These are phyloP conservation scores for Poecilia wingei DNA, from an alignment of 2,797 vertebrate species.

Conservation along the genomic window DNA sequence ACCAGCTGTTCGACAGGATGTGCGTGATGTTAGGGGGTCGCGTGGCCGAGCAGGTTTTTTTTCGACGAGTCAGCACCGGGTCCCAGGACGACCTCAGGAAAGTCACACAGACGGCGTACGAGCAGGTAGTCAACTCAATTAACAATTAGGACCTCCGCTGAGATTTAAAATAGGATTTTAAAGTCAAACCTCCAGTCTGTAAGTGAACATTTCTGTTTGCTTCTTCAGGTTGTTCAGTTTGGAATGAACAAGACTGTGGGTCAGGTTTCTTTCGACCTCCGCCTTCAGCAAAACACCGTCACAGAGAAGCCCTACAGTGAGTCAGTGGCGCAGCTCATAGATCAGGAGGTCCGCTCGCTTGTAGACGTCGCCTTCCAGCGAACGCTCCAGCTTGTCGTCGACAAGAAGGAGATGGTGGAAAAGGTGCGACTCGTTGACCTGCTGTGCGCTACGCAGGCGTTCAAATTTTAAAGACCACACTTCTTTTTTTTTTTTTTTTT, in stretches of 20 bases:
- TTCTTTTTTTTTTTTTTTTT: conserved; percentile 56
- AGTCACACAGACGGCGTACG: conserved; percentile 95
- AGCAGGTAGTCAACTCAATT: conserved; percentile 68
- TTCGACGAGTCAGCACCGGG: conserved; percentile 89
- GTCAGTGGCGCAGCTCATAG: conserved; percentile 90
- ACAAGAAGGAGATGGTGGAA: conserved; percentile 91
- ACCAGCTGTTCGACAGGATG: conserved; percentile 96
- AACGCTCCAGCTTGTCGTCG: conserved; percentile 85
- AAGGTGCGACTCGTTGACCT: conserved; percentile 80
- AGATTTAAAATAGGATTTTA: neutral
- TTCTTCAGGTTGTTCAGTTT: conserved; percentile 91
- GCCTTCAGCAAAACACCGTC: conserved; percentile 86
- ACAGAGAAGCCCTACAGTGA: conserved; percentile 94
- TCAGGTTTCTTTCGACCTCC: conserved; percentile 94
- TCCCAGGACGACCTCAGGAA: conserved; percentile 94
- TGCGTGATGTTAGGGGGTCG: conserved; percentile 96
- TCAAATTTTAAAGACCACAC: neutral
- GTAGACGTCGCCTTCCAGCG: conserved; percentile 88
- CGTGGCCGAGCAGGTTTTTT: conserved; percentile 94
- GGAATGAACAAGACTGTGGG: conserved; percentile 95
- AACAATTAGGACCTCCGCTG: neutral
- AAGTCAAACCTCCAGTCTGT: neutral
- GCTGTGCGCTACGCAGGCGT: neutral
- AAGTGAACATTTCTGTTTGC: neutral
- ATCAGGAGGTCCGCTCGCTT: conserved; percentile 90